Evolutionary conservation across 37 sponge, comb jelly and placozoan genomes (phyloP), one percentile per base, ranked within the genome.

Genomic region (Halisarca cf. caerulea): DNA sequence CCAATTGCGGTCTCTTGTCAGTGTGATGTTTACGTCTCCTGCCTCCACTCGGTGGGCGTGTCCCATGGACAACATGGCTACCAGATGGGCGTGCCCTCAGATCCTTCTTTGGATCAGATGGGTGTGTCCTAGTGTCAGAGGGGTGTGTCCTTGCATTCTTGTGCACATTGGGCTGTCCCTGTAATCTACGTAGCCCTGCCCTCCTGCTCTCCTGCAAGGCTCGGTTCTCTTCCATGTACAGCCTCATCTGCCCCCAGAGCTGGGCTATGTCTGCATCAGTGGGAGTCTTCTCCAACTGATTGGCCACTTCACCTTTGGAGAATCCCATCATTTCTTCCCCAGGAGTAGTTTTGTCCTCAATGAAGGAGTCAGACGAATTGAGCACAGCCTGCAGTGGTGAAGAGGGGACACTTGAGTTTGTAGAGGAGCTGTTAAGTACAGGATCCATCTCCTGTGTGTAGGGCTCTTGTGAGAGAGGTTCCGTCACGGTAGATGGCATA

Each of bases 261-360:
- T 34, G n/a, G 37, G 70, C 66, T 35, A 89, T 89, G 8, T 93
- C 87, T 38, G 83, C 85, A 80, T 93, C 93, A 36, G 90, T 87
- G n/a, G 93, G 93, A 38, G 81, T 87, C 62, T 82, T 47, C 15
- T 83, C 80, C 24, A 74, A n/a, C 15, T 27, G 35, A 6, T 27
- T 30, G 2, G 3, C 69, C 4, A 2, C 69, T 4, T 30, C 23
- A 7, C 30, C 64, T 47, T 47, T 11, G 51, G 11, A 6, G 11
- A 11, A 11, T 14, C 51, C 11, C 51, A 47, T 47, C n/a, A n/a
- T n/a, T n/a, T n/a, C n/a, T n/a, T n/a, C n/a, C n/a, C n/a, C n/a
- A 11, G 51, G 51, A 11, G 11, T 11, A 47, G 6, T 11, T 11
- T 47, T 11, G 11, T 47, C 51, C 11, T 47, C 51, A 14, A 47